Evolutionary conservation across 2,113 vertebrate species (phyloP).

Genomic region (Nerophis lumbriciformis): DNA sequence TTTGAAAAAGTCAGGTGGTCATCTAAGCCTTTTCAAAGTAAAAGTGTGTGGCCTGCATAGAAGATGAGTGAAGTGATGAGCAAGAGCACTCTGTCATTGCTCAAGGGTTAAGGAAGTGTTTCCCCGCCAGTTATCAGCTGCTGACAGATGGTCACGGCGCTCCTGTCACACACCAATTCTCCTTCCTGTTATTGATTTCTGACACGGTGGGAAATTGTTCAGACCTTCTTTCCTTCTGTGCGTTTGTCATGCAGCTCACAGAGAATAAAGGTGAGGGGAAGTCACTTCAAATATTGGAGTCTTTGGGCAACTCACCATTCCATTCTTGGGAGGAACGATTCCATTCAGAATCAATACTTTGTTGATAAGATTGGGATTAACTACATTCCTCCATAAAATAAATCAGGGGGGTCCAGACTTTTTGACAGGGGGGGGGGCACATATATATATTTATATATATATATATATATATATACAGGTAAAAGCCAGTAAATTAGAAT

Average conservation of each 20-base stretch:
- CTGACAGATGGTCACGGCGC: conserved; percentile 28
- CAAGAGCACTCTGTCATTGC: conserved; percentile 15
- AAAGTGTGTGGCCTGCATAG: conserved; percentile 24
- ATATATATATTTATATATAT: too few species aligned
- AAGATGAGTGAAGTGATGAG: conserved; percentile 34
- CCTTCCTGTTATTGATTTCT: conserved; percentile 23
- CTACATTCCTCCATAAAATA: too few species aligned
- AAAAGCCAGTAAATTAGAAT: too few species aligned
- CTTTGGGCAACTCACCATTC: too few species aligned
- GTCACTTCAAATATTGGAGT: too few species aligned
- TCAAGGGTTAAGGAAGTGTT: conserved; percentile 38
- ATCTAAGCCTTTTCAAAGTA: conserved; percentile 29
- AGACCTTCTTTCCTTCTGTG: neutral
- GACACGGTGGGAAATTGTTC: neutral
- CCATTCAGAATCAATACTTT: too few species aligned
- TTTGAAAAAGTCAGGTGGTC: conserved; percentile 43
- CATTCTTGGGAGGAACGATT: too few species aligned
- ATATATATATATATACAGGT: too few species aligned
- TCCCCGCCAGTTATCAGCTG: conserved; percentile 37
- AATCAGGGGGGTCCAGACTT: too few species aligned
- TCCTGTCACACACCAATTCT: conserved; percentile 31
- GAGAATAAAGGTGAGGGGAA: too few species aligned
- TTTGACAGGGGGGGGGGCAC: too few species aligned
- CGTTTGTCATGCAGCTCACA: neutral
- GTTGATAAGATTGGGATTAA: too few species aligned